These are phyloP conservation scores for Channa maculata DNA, from an alignment of 2,113 vertebrate genomes.

Conservation along the genomic window DNA sequence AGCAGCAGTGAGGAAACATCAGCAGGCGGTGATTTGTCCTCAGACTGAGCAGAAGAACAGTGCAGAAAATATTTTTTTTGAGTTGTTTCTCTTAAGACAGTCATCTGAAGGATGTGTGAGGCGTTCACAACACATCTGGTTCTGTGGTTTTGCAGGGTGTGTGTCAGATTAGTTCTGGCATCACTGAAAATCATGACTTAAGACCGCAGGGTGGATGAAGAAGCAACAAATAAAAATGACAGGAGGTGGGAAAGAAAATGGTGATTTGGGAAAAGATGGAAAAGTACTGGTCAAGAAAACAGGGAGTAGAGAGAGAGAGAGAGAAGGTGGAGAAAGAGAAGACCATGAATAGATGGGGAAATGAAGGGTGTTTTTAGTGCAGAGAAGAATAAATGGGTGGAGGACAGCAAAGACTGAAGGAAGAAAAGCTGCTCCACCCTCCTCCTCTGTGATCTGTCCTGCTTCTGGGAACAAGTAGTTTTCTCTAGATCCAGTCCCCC, in stretches of 20 bases:
- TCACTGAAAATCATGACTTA: too few relatives aligned
- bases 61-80: too few relatives aligned
- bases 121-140: constrained; percentile 40
- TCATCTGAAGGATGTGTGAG: neutral
- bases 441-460: constrained; percentile 30
- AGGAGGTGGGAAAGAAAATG: neutral
- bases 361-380: neutral
- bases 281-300: neutral
- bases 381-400: neutral
- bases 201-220: too few relatives aligned
- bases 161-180: neutral
- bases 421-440: constrained; percentile 18
- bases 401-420: too few relatives aligned
- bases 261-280: neutral
- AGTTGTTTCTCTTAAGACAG: too few relatives aligned
- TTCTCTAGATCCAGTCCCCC: constrained; percentile 27
- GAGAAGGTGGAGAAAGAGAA: constrained; percentile 19
- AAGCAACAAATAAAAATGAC: too few relatives aligned
- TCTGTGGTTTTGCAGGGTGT: constrained; percentile 30
- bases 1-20: too few relatives aligned
- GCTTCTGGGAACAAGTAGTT: constrained; percentile 53
- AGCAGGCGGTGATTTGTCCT: too few relatives aligned
- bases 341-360: neutral
- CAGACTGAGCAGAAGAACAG: too few relatives aligned
- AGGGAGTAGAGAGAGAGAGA: neutral